phyloP scores from a whole-genome alignment of 2,113 vertebrate genomes.

The Hippocampus barbouri region DNA sequence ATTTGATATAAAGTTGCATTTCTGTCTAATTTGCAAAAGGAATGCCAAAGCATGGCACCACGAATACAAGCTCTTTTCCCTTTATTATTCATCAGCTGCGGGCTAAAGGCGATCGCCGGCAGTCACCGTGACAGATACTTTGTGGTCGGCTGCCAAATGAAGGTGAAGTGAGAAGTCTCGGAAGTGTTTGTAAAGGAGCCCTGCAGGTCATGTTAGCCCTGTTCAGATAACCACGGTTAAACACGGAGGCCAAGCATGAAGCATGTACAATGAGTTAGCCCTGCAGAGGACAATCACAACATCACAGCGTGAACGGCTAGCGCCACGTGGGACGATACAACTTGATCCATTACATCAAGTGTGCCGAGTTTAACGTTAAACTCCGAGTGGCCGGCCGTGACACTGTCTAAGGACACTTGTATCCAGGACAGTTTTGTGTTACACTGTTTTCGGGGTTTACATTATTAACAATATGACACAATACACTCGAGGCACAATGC shows the following conservation, averaged over 20 bases:
- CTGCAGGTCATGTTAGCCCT: constrained; percentile 58
- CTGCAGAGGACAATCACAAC: constrained; percentile 5
- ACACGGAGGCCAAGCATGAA: constrained; percentile 42
- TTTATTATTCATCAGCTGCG: constrained; percentile 71
- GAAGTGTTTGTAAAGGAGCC: constrained; percentile 68
- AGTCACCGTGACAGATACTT: constrained; percentile 63
- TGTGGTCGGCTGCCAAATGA: constrained; percentile 64
- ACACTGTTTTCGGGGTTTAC: constrained; percentile 6
- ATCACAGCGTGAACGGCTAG: not conserved
- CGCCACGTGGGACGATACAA: not conserved
- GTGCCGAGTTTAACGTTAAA: not conserved
- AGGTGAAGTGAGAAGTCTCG: constrained; percentile 65
- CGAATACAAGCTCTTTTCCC: constrained; percentile 62
- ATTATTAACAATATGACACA: constrained; percentile 1
- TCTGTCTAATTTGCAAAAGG: constrained; percentile 8
- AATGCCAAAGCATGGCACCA: constrained; percentile 50
- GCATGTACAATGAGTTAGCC: constrained; percentile 31
- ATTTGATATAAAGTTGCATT: not conserved
- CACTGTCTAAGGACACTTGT: not conserved
- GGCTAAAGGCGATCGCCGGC: constrained; percentile 57
- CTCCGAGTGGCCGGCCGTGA: not conserved
- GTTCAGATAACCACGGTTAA: constrained; percentile 64
- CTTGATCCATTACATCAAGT: not conserved
- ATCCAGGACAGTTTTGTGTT: constrained; percentile 1
- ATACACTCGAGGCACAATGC: not conserved